A percentile compares a stretch with the other conserved stretches of the same genome.
Conservation (phyloP, 1,140 invertebrate species). For the Zaprionus camerounensis region DNA sequence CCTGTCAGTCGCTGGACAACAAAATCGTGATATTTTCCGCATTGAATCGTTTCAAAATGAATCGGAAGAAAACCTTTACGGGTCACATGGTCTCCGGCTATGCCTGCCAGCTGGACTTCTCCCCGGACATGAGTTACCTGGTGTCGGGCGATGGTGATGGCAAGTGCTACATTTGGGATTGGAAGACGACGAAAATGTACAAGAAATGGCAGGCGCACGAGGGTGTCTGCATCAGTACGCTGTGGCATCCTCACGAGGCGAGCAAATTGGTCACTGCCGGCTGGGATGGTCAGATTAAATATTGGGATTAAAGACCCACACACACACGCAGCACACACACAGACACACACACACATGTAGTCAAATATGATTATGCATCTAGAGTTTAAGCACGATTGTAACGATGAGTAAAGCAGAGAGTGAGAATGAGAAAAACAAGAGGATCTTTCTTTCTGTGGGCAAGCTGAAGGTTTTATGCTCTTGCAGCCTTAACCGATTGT, state of each 20-base stretch:
- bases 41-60: constrained; percentile 98
- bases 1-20: constrained; percentile 99
- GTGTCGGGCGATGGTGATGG: constrained; percentile 99
- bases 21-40: constrained; percentile 99
- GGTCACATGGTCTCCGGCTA: constrained; percentile 99
- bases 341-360: constrained; percentile 4
- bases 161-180: constrained; percentile 99
- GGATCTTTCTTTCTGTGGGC: no score
- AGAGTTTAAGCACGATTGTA: constrained; percentile 51
- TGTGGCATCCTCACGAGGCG: constrained; percentile 99
- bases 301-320: constrained; percentile 93
- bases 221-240: constrained; percentile 95
- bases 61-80: constrained; percentile 98
- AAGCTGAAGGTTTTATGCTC: no score
- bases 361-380: constrained; percentile 6
- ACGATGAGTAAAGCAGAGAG: constrained; percentile 32
- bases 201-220: constrained; percentile 99
- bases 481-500: no score
- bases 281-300: constrained; percentile 99
- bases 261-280: constrained; percentile 98
- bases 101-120: constrained; percentile 98
- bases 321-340: neutral
- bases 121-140: constrained; percentile 99
- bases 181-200: constrained; percentile 99
- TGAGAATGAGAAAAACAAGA: constrained; percentile 6